Conservation (phyloP, 1,140 invertebrate species). For the Leptinotarsa lineolata region DNA sequence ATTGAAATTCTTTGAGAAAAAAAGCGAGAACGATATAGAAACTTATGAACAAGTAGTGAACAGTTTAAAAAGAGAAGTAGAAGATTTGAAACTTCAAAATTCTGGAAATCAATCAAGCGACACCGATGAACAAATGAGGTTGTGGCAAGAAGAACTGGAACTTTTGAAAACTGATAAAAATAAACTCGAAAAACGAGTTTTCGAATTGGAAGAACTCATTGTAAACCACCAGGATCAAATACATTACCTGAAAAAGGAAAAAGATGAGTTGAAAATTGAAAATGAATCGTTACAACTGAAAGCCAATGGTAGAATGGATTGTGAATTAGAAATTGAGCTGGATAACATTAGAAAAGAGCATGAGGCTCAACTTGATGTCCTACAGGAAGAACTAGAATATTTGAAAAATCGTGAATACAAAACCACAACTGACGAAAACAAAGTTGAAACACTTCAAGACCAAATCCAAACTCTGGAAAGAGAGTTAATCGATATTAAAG, state of each 20-base stretch:
- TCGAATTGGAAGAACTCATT: not conserved
- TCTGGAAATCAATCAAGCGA: not conserved
- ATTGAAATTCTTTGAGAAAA: slow-evolving; percentile 31
- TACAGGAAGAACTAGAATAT: slow-evolving; percentile 9
- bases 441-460: slow-evolving; percentile 26
- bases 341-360: slow-evolving; percentile 21
- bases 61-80: slow-evolving; percentile 39
- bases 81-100: slow-evolving; percentile 12
- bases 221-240: slow-evolving; percentile 28
- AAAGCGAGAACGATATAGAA: slow-evolving; percentile 39
- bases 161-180: slow-evolving; percentile 9
- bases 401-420: slow-evolving; percentile 5
- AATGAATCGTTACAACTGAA: slow-evolving; percentile 49
- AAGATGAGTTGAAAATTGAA: slow-evolving; percentile 57
- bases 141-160: slow-evolving; percentile 9
- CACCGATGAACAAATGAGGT: not conserved
- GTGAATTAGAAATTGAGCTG: slow-evolving; percentile 15
- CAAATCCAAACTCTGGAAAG: slow-evolving; percentile 4
- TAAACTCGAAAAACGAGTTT: slow-evolving; percentile 6
- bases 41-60: slow-evolving; percentile 47
- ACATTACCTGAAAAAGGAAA: slow-evolving; percentile 59
- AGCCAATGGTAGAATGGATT: slow-evolving; percentile 16
- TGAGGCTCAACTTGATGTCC: not conserved
- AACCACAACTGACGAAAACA: slow-evolving; percentile 2
- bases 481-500: slow-evolving; percentile 25